Evolutionary conservation across 2,888 invertebrate species (phyloP), one percentile per base, ranked within the genome.

Genomic region (Quadriops clusia): DNA sequence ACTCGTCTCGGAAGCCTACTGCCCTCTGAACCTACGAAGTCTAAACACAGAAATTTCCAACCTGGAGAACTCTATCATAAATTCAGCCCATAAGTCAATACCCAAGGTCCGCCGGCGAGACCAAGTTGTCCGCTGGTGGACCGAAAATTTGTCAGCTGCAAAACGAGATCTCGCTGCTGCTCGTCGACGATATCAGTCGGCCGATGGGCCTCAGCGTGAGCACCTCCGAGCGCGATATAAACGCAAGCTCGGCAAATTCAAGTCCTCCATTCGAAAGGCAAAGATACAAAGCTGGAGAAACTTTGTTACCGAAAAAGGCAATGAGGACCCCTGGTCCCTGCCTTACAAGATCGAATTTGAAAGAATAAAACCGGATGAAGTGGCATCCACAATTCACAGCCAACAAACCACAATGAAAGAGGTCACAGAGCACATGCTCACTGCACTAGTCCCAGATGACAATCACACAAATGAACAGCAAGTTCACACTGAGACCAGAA

Each of bases 271-370:
- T 3, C 22, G 16, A 16, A 15, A 9, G 5, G 11, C 15, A 12
- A 33, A 27, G 6, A 14, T 29, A 13, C 12, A 30, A 4, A 13
- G 30, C 7, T 37, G 31, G 33, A 33, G 32, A 8, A 32, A 40
- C 3, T 37, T 33, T 16, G 33, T 35, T 15, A 28, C 27, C 1
- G 11, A 17, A 13, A 30, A 18, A 2, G 18, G 28, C 4, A 31
- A 15, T 12, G 28, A 22, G 3, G 37, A 40, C 13, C 37, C 40
- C 11, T 37, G 37, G 37, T 32, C 37, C 6, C 17, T 28, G 1
- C 36, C 33, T 4, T 40, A 40, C 9, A 26, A 24, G 10, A 14
- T 30, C 1, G 12, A 33, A 8, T 9, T 21, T 2, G 23, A 23
- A 1, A 37, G 30, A 25, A 18, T 1, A 7, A 10, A 28, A 13